Base-by-base conservation (phyloP, 2,888 invertebrate species). In the Xestia sexstrigata region DNA sequence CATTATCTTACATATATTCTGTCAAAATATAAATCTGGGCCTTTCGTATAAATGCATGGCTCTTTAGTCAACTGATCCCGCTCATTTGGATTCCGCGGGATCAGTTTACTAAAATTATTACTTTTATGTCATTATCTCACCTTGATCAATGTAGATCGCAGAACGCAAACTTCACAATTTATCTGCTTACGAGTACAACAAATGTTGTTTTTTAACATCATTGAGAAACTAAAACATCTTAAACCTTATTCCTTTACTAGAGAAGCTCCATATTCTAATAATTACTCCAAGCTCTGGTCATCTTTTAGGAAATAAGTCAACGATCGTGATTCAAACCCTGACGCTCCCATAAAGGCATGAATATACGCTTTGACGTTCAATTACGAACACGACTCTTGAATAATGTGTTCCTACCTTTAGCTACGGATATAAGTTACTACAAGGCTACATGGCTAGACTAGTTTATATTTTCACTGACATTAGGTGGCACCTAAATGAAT, bases 351-450 rank as follows among this genome's bases (percentile, higher is more conserved):
- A 74, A 30, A 73, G 62, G 45, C 76, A 76, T 67, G 72, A 70
- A 85, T 73, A 81, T 45, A 85, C 65, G 76, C 69, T 70, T 76
- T 76, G 71, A 81, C 81, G 70, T 76, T 73, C 70, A 85, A 76
- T 73, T 85, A 70, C 58, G 39, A 49, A 66, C 74, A 30, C 70
- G 76, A 60, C 20, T 66, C 65, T 72, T 74, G 39, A 66, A 72
- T 78, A 74, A 74, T 72, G 69, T 72, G n/a, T 8, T 42, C 30
- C 15, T 52, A 42, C 65, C 78, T 78, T 75, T 45, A 66, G 26
- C 30, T 52, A 52, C 13, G 35, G 11, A 71, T 67, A 67, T 74
- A 66, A 65, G 70, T 81, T 69, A 71, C 39, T 68, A 74, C 70
- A 74, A 74, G 47, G 73, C 35, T 76, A 62, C 23, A 66, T 9